These are phyloP conservation scores for Pyrocoelia pectoralis DNA, from an alignment of 2,888 invertebrate genomes.

Conservation along the genomic window DNA sequence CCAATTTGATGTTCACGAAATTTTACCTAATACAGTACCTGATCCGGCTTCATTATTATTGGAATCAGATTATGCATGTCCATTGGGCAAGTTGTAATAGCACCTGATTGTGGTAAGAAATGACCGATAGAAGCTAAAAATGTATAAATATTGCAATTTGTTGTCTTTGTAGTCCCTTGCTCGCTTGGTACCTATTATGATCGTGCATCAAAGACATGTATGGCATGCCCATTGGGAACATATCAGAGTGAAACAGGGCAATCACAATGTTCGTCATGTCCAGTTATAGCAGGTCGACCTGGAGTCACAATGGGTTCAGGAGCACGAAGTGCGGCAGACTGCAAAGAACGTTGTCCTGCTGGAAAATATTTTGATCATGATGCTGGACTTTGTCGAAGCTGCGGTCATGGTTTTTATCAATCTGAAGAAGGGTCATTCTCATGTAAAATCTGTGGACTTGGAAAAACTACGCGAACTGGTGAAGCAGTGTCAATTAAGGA, in stretches of 20 bases:
- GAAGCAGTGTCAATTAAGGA: conserved; percentile 89
- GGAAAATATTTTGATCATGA: conserved; percentile 94
- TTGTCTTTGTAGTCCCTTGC: conserved; percentile 87
- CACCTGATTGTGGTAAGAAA: conserved; percentile 86
- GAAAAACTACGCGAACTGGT: conserved; percentile 89
- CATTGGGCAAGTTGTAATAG: conserved; percentile 93
- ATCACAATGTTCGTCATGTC: conserved; percentile 87
- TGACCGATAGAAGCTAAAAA: too few species aligned
- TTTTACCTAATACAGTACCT: conserved; percentile 92
- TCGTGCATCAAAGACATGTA: conserved; percentile 77
- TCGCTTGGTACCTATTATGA: conserved; percentile 90
- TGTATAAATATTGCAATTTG: too few species aligned
- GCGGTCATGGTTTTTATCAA: conserved; percentile 95
- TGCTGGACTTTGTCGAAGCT: conserved; percentile 87
- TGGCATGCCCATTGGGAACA: conserved; percentile 85
- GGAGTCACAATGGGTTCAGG: conserved; percentile 90
- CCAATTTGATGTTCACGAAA: conserved; percentile 92
- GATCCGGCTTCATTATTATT: conserved; percentile 88
- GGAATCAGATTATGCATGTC: conserved; percentile 93
- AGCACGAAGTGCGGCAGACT: conserved; percentile 87
- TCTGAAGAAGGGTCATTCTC: conserved; percentile 89
- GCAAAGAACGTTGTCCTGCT: conserved; percentile 92
- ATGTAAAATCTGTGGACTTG: conserved; percentile 87
- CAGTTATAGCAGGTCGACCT: conserved; percentile 86
- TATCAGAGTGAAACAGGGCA: conserved; percentile 96